A percentile compares a stretch with the other conserved stretches of the same genome.
Conservation (phyloP, 2,113 vertebrate species). For the Menura novaehollandiae region DNA sequence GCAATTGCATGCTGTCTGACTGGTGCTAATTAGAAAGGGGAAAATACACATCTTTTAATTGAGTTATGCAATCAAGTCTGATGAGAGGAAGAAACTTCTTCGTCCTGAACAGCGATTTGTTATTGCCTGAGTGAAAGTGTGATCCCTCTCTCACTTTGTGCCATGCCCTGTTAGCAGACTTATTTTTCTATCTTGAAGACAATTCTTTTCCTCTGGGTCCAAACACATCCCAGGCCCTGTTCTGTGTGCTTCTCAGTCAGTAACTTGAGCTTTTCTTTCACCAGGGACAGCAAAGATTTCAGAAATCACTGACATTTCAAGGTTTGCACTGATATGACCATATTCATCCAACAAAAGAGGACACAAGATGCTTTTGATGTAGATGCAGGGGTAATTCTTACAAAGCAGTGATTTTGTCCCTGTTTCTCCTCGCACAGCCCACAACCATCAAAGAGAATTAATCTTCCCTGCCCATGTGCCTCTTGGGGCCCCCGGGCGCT, state of each 20-base stretch:
- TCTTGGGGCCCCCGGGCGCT: fast-evolving
- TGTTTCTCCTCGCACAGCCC: neutral
- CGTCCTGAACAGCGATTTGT: neutral
- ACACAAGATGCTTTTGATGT: neutral
- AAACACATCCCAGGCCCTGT: neutral
- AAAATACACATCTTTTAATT: conserved; percentile 27
- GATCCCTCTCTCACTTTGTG: neutral
- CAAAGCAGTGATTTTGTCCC: neutral
- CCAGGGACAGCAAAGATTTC: neutral
- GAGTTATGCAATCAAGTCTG: conserved; percentile 1
- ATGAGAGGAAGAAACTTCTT: neutral
- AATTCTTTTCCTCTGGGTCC: neutral
- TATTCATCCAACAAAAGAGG: neutral
- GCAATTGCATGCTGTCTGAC: conserved; percentile 35
- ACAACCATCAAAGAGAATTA: neutral
- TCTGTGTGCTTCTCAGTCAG: neutral
- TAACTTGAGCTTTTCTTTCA: neutral
- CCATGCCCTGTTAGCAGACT: neutral
- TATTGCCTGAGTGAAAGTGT: neutral
- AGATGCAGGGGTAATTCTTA: neutral
- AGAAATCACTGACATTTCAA: neutral
- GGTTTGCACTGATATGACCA: neutral
- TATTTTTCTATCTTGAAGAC: neutral
- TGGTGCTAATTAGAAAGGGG: conserved; percentile 11
- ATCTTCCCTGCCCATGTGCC: fast-evolving